Conservation (phyloP, 2,113 vertebrate species). For the Nesospiza acunhae region DNA sequence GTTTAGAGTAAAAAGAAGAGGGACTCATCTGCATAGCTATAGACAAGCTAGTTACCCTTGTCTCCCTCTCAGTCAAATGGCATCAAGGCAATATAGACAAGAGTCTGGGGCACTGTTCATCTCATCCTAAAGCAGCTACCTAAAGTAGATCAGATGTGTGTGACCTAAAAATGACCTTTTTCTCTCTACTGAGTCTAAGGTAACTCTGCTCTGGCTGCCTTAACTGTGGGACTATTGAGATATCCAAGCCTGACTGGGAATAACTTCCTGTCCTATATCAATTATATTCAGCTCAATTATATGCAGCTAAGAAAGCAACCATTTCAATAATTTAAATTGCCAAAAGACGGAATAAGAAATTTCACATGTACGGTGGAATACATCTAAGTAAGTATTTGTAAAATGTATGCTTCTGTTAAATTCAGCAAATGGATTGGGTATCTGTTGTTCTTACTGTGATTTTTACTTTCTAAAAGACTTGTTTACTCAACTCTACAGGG, state of each 20-base stretch:
- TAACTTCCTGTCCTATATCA: background rate
- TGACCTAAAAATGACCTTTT: background rate
- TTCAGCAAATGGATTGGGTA: background rate
- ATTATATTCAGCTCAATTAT: background rate
- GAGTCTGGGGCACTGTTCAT: background rate
- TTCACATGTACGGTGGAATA: background rate
- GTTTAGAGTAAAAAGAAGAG: conserved; percentile 53
- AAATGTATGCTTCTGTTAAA: background rate
- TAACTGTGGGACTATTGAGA: background rate
- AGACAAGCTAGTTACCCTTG: conserved; percentile 35
- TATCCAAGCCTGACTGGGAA: background rate
- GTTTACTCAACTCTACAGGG: background rate
- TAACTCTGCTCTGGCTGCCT: background rate
- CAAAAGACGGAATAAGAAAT: background rate
- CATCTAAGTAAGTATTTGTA: background rate
- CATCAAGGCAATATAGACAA: background rate
- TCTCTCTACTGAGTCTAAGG: background rate
- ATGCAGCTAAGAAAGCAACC: background rate
- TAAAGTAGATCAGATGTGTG: background rate
- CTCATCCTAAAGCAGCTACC: background rate
- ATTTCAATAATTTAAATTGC: background rate
- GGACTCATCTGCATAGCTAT: conserved; percentile 63
- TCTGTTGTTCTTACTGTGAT: background rate
- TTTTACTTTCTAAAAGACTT: background rate
- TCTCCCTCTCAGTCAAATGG: background rate